Base-by-base conservation (phyloP, 2,888 invertebrate species). In the Aricia artaxerxes region DNA sequence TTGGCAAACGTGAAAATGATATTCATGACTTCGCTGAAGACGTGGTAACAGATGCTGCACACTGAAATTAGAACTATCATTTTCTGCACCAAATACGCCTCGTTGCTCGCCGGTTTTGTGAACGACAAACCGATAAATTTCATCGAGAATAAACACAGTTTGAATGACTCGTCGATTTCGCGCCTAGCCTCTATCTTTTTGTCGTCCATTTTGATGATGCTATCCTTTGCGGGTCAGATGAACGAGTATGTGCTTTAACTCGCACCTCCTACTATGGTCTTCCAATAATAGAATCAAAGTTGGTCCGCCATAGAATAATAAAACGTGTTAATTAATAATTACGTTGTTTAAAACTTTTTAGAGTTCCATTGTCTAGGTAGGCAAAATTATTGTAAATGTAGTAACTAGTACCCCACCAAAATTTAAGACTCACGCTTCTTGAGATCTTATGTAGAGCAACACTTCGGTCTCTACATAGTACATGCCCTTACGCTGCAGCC, bases 21-120 rank as follows among this genome's bases (percentile, higher is more conserved):
- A 86, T 87, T 90, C 82, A 85, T 87, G 81, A 92, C 85, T 86
- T 94, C 94, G 87, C 92, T 91, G 82, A 91, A 92, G 60, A 92
- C 92, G 84, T 93, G 94, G 84, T 90, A 91, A 83, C 89, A 91
- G 81, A 93, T 90, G 78, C 88, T 83, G 75, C 86, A 88, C 80
- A 92, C 87, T 24, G 90, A 91, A 24, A 88, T 49, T 53, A 84
- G 79, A 79, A 93, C 89, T 85, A 91, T 88, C 6, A 91, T 80
- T 83, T 90, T 89, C 82, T 92, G 91, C 75, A 84, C 83, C 40
- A 89, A 82, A 82, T 85, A 87, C 57, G 85, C 86, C 1, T 84
- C 80, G 5, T 83, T 80, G 78, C 76, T 87, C 80, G 87, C 86
- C 1, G 90, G 85, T 24, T 85, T 84, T 57, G 88, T 85, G 81